Base-by-base conservation (phyloP, 2,797 vertebrate species). In the Serranus cabrilla region DNA sequence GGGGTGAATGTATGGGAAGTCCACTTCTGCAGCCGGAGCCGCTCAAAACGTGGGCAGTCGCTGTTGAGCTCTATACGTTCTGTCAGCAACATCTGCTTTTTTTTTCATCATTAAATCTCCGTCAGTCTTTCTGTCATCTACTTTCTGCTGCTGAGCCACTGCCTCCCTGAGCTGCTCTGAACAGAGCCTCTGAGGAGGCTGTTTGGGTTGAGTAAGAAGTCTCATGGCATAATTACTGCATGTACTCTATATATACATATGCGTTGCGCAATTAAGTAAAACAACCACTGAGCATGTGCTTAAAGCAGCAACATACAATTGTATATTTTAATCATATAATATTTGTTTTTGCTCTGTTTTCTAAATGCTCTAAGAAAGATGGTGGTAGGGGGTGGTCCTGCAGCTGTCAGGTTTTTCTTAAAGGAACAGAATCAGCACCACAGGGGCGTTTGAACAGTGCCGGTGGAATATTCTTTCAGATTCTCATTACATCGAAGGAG, bases 401-500 rank as follows among this genome's bases (percentile, higher is more conserved):
- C 49, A 55, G 46, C 45, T 50, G 39, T 60, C 61, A 50, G 31
- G 12, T 57, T 75, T 52, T 40, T 42, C 50, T 61, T 27, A 47
- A 63, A 59, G 76, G 45, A 74, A 67, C 50, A 70, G 78, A 78
- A 75, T 69, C 76, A 75, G 64, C 71, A 71, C 73, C 86, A 78
- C 46, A 56, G 74, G 71, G 77, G 66, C 57, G 31, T 87, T 84
- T 81, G 72, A 85, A 86, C 67, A 37, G 47, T 17, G 78, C 55
- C 47, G 65, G 69, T 64, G 7, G 80, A 83, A 73, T 88, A 77
- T 78, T 82, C 84, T 34, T 82, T 74, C 59, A 78, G 79, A 86
- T 83, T 82, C 81, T 89, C 84, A 83, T 91, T 91, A 87, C 89
- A 87, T 78, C 84, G 87, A 80, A 85, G 80, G 76, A 45, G 50